phyloP scores from a whole-genome alignment of 2,113 vertebrate species.

The Burhinus bistriatus region DNA sequence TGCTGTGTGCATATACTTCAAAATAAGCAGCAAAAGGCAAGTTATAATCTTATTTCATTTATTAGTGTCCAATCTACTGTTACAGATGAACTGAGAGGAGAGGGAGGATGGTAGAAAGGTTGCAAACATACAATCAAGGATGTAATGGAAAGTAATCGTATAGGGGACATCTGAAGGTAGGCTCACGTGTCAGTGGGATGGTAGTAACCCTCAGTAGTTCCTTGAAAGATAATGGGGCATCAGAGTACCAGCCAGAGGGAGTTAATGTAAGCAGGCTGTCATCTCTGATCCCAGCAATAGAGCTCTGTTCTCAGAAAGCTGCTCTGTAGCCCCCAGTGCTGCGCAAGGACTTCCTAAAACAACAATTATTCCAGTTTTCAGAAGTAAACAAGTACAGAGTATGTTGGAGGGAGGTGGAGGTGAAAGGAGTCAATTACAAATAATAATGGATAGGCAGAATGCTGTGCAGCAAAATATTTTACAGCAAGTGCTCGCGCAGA shows the following conservation, averaged over 20 bases:
- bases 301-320: background rate
- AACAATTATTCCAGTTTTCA: background rate
- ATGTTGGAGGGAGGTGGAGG: background rate
- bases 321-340: background rate
- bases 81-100: background rate
- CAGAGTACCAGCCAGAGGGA: background rate
- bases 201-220: background rate
- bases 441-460: background rate
- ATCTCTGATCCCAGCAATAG: background rate
- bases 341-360: background rate
- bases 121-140: background rate
- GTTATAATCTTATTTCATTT: background rate
- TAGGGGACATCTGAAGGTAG: background rate
- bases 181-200: rapidly evolving
- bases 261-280: background rate
- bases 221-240: background rate
- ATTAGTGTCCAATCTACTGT: background rate
- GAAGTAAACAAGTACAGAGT: background rate
- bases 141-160: background rate
- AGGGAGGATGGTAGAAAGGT: background rate
- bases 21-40: background rate
- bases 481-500: background rate
- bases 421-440: background rate
- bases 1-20: background rate
- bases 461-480: background rate